Conservation (phyloP, 2,888 invertebrate genomes). For the Nineta flava region DNA sequence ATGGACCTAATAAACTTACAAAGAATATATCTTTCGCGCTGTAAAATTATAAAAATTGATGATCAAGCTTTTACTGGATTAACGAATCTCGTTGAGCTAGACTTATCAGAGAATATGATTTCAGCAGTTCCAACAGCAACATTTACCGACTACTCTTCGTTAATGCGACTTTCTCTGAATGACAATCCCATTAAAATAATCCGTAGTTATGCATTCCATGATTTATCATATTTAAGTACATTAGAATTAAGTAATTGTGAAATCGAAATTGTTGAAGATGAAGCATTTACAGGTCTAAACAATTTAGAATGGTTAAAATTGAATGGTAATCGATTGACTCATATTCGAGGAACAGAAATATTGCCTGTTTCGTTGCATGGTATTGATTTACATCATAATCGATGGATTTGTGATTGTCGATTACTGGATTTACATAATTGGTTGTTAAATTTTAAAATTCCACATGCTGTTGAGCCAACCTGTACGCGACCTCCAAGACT, state of each 20-base stretch:
- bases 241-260: slow-evolving; percentile 71
- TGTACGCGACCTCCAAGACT: slow-evolving; percentile 56
- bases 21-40: slow-evolving; percentile 66
- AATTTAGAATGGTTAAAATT: slow-evolving; percentile 72
- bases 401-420: slow-evolving; percentile 79
- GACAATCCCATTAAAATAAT: slow-evolving; percentile 67
- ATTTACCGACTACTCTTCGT: slow-evolving; percentile 58
- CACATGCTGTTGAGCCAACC: slow-evolving; percentile 61
- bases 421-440: slow-evolving; percentile 61
- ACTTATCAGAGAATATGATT: slow-evolving; percentile 67
- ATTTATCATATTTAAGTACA: slow-evolving; percentile 57
- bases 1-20: slow-evolving; percentile 72
- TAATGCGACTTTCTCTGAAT: slow-evolving; percentile 69
- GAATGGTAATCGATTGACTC: slow-evolving; percentile 63
- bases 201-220: slow-evolving; percentile 54
- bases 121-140: slow-evolving; percentile 62
- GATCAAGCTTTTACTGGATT: slow-evolving; percentile 68
- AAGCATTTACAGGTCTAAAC: slow-evolving; percentile 65
- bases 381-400: slow-evolving; percentile 69
- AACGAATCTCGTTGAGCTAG: slow-evolving; percentile 75
- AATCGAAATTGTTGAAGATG: slow-evolving; percentile 57
- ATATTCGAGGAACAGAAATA: slow-evolving; percentile 51
- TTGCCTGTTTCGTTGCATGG: slow-evolving; percentile 65
- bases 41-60: slow-evolving; percentile 62
- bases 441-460: slow-evolving; percentile 60